Percentiles rank a stretch among this genome's conserved stretches.
phyloP scores from a whole-genome alignment of 2,113 vertebrate genomes.

The Sebastes schlegelii region DNA sequence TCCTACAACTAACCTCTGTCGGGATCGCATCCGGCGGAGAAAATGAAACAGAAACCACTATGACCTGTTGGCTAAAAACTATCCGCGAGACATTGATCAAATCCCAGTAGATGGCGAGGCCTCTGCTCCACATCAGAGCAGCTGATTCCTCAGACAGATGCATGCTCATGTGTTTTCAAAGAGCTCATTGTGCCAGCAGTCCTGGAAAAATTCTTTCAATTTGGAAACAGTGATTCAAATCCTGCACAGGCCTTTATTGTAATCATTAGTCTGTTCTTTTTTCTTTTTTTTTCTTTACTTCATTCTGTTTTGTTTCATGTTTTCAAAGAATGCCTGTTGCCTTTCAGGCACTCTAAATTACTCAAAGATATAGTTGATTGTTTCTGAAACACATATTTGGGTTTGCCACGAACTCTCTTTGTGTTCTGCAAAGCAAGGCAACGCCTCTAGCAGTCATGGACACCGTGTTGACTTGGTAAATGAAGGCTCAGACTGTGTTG shows the following conservation, averaged over 20 bases:
- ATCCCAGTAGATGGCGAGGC: slow-evolving; percentile 41
- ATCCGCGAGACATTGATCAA: slow-evolving; percentile 63
- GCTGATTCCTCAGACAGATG: slow-evolving; percentile 64
- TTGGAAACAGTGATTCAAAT: slow-evolving; percentile 33
- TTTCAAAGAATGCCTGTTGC: background rate
- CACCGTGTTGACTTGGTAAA: slow-evolving; percentile 29
- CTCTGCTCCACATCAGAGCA: slow-evolving; percentile 35
- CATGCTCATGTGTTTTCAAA: slow-evolving; percentile 58
- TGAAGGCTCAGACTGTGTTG: slow-evolving; percentile 8
- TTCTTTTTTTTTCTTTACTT: background rate
- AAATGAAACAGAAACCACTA: slow-evolving; percentile 25
- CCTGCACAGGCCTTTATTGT: slow-evolving; percentile 33
- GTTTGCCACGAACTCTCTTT: slow-evolving; percentile 16
- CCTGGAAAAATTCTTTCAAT: slow-evolving; percentile 32
- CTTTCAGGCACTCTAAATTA: background rate
- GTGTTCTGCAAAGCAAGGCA: background rate
- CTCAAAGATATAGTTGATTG: slow-evolving; percentile 4
- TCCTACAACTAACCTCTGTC: slow-evolving; percentile 76
- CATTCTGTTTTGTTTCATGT: slow-evolving; percentile 4
- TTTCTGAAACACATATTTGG: background rate
- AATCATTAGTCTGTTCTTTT: slow-evolving; percentile 6
- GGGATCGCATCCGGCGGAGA: slow-evolving; percentile 35
- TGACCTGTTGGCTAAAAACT: slow-evolving; percentile 62
- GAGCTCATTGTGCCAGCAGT: slow-evolving; percentile 46
- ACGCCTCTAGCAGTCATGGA: background rate